Conservation (phyloP, 2,797 vertebrate genomes). For the Masticophis lateralis region DNA sequence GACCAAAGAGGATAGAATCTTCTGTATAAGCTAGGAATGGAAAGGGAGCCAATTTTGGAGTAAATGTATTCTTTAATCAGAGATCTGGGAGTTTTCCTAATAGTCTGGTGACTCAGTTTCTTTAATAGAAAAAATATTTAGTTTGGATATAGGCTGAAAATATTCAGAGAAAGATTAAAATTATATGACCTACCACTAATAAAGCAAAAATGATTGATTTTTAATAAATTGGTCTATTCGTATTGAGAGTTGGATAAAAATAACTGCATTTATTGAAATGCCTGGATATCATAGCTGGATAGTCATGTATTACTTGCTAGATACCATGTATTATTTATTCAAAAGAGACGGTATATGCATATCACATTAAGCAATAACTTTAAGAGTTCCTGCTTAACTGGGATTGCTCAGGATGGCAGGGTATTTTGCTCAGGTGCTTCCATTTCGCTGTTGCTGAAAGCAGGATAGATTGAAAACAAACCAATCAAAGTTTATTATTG, state of each 20-base stretch:
- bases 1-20: neutral
- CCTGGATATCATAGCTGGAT: neutral
- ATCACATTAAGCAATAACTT: neutral
- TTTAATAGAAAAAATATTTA: neutral
- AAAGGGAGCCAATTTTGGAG: neutral
- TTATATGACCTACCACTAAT: neutral
- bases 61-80: neutral
- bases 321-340: neutral
- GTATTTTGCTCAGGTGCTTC: neutral
- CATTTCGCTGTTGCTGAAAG: neutral
- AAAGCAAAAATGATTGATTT: neutral
- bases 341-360: neutral
- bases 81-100: neutral
- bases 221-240: neutral
- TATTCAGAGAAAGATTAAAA: neutral
- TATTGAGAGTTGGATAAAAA: neutral
- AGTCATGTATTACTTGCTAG: neutral
- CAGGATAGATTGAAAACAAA: neutral
- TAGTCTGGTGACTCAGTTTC: neutral
- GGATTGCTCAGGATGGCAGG: neutral
- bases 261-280: neutral
- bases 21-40: neutral
- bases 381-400: neutral
- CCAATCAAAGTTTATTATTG: neutral
- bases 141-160: neutral